phyloP scores from a whole-genome alignment of 1,140 invertebrate species.

The Ceratosolen fusciceps region DNA sequence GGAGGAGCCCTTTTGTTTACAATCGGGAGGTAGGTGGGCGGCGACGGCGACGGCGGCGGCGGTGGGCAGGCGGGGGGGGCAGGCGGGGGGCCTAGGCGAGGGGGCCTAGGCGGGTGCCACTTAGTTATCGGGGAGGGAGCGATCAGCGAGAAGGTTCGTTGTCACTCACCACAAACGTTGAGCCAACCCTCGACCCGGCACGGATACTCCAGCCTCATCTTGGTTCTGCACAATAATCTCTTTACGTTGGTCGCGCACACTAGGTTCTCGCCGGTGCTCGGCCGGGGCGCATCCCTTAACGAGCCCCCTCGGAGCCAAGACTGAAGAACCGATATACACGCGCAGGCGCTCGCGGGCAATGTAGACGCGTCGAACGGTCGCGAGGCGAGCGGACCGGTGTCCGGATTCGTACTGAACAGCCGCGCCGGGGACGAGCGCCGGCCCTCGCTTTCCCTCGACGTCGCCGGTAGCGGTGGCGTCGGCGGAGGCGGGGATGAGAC shows the following conservation, averaged over 20 bases:
- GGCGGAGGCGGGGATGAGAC: background rate
- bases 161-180: slow-evolving; percentile 75
- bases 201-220: slow-evolving; percentile 74
- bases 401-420: slow-evolving; percentile 66
- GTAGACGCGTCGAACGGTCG: slow-evolving; percentile 28
- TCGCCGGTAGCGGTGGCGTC: background rate
- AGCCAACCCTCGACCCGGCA: slow-evolving; percentile 77
- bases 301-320: background rate
- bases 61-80: too few species aligned
- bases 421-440: slow-evolving; percentile 32
- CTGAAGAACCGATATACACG: background rate
- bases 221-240: too few species aligned
- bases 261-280: background rate
- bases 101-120: too few species aligned
- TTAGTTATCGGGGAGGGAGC: too few species aligned
- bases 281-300: background rate
- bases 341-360: slow-evolving; percentile 39
- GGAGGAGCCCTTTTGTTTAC: slow-evolving; percentile 29
- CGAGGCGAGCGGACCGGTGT: slow-evolving; percentile 54
- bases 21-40: too few species aligned
- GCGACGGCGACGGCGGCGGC: too few species aligned
- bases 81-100: background rate
- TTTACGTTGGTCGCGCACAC: background rate
- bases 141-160: too few species aligned
- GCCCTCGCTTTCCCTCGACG: background rate